Evolutionary conservation across 2,888 invertebrate genomes (phyloP), one percentile per base, ranked within the genome.

Genomic region (Lutraria lutraria): DNA sequence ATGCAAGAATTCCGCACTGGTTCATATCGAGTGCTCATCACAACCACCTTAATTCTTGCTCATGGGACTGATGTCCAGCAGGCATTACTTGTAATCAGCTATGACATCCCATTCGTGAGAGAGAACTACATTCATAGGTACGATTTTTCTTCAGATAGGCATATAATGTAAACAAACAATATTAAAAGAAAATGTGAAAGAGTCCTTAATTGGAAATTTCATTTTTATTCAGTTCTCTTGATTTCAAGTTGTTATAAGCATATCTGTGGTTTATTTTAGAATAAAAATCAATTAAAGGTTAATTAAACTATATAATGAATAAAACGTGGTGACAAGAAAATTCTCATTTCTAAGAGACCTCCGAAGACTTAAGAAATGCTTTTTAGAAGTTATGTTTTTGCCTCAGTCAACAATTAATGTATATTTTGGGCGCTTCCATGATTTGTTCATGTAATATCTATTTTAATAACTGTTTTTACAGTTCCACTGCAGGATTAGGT

Each of bases 101-200:
- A 99, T 97, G 99, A 99, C 97, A 98, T 99, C 97, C 99, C 99
- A 94, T 99, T 98, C 93, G 99, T 99, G 97, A 98, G 99, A 95
- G 99, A 99, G 97, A 99, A 99, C 97, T 99, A 99, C 97, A 99
- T 99, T 97, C 99, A 99, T 97, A 98, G 99, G 99, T 99, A 97
- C 16, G 81, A 6, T 34, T 76, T 31, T 34, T 34, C 15, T 1
- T 76, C 15, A 13, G 13, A 6, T 1, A 76, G 31, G 19, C 4
- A 31, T 13, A 15, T 31, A 76, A 34, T 34, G 1, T 0, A 34
- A 76, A 31, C n/a, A n/a, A n/a, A n/a, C n/a, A n/a, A 54, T 13
- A 43, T 4, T 2, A 8, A 8, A 43, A 43, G 8, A 43, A 43
- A 43, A 43, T 43, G 8, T 43, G 43, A 43, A 43, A 8, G 43